These are phyloP conservation scores for Littorina saxatilis DNA, from an alignment of 1,140 invertebrate species.

Conservation along the genomic window DNA sequence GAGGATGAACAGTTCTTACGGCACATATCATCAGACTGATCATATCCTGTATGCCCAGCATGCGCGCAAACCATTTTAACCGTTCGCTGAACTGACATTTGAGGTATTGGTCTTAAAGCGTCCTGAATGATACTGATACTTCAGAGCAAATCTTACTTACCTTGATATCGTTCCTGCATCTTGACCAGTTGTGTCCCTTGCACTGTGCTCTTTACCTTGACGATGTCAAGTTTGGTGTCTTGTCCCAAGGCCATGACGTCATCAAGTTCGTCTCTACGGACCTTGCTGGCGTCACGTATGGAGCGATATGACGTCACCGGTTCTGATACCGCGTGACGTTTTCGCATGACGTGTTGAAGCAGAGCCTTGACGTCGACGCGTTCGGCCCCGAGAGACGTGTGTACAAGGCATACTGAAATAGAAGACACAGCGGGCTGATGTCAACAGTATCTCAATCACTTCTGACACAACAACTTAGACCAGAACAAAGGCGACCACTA, in stretches of 20 bases:
- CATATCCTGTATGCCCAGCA: no score
- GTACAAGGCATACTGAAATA: background rate
- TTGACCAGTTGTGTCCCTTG: slow-evolving; percentile 38
- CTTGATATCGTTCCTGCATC: slow-evolving; percentile 48
- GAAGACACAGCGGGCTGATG: no score
- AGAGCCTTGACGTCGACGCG: background rate
- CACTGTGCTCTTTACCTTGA: slow-evolving; percentile 21
- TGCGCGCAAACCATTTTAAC: no score
- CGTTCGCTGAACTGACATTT: no score
- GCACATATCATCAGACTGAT: no score
- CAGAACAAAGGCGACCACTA: no score
- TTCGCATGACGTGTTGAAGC: background rate
- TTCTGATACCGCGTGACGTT: background rate
- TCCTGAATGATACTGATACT: no score
- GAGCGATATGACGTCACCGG: background rate
- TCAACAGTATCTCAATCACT: no score
- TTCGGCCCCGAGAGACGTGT: background rate
- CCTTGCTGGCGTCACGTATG: background rate
- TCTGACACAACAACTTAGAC: no score
- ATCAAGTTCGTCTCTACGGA: background rate
- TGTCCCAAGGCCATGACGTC: background rate
- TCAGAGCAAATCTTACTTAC: no score
- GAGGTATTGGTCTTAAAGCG: no score
- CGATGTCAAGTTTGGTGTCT: background rate
- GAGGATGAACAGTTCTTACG: no score